Conservation (phyloP, 2,113 vertebrate genomes). For the Dissostichus mawsoni region DNA sequence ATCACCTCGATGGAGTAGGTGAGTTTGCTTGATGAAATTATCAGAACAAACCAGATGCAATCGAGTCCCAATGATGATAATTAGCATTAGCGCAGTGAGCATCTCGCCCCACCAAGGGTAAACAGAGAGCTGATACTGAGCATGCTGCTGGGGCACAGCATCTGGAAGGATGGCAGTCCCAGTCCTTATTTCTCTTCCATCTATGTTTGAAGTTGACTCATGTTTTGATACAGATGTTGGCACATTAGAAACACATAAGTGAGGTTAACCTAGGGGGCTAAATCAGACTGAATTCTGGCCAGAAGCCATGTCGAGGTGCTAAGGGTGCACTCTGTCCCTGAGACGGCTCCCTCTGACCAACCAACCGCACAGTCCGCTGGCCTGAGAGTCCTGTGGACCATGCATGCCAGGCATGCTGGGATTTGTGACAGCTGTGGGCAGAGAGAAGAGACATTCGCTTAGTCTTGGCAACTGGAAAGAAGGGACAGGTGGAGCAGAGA, state of each 20-base stretch:
- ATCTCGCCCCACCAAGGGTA: slow-evolving; percentile 35
- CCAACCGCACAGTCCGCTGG: slow-evolving; percentile 42
- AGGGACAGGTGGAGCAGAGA: slow-evolving; percentile 70
- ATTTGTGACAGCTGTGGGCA: slow-evolving; percentile 77
- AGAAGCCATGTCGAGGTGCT: slow-evolving; percentile 26
- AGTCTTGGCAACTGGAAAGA: slow-evolving; percentile 70
- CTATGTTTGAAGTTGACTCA: slow-evolving; percentile 41
- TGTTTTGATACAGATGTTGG: slow-evolving; percentile 67
- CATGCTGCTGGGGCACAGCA: slow-evolving; percentile 50
- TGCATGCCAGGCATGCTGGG: slow-evolving; percentile 70
- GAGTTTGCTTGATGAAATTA: slow-evolving; percentile 29
- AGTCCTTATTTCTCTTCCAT: slow-evolving; percentile 25
- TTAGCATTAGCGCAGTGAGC: slow-evolving; percentile 61
- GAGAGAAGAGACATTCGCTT: slow-evolving; percentile 59
- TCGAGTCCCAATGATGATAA: slow-evolving; percentile 49
- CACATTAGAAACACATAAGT: slow-evolving; percentile 31
- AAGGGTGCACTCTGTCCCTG: slow-evolving; percentile 12
- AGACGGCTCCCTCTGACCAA: slow-evolving; percentile 17
- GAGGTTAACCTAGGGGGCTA: slow-evolving; percentile 35
- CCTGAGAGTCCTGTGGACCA: slow-evolving; percentile 31
- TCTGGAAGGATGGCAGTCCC: slow-evolving; percentile 73
- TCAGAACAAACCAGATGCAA: slow-evolving; percentile 47
- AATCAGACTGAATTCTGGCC: slow-evolving; percentile 5
- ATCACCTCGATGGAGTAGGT: slow-evolving; percentile 40
- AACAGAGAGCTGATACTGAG: slow-evolving; percentile 40